Conservation (phyloP, 2,797 vertebrate genomes). For the Mergus octosetaceus region DNA sequence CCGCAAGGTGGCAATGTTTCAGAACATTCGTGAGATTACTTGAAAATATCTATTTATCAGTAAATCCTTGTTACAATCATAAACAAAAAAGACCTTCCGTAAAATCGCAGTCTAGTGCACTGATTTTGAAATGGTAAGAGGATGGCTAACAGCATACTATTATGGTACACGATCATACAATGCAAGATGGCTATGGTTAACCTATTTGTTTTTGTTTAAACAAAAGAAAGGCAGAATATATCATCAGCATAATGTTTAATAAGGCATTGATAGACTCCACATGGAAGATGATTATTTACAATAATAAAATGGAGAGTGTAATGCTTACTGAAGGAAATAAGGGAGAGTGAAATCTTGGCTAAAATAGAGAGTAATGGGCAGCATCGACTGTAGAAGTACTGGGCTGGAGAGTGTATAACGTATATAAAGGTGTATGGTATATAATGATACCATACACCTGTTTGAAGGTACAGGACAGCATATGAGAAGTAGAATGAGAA, state of each 20-base stretch:
- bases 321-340: neutral
- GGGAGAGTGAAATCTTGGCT: neutral
- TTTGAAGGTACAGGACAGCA: rapidly evolving
- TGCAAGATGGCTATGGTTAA: neutral
- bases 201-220: neutral
- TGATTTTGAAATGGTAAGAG: neutral
- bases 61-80: neutral
- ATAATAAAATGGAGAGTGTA: neutral
- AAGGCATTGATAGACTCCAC: neutral
- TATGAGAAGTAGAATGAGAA: neutral
- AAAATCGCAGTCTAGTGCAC: neutral
- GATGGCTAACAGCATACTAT: neutral
- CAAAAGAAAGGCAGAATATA: neutral
- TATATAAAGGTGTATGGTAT: no score
- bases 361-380: neutral
- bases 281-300: neutral
- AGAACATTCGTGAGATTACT: neutral
- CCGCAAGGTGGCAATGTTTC: conserved; percentile 59
- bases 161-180: neutral
- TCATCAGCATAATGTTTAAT: neutral
- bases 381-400: neutral
- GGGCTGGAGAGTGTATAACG: neutral
- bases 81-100: neutral
- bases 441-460: neutral
- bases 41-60: neutral